Evolutionary conservation across 2,888 invertebrate species (phyloP).

Genomic region (Meteorus colon): DNA sequence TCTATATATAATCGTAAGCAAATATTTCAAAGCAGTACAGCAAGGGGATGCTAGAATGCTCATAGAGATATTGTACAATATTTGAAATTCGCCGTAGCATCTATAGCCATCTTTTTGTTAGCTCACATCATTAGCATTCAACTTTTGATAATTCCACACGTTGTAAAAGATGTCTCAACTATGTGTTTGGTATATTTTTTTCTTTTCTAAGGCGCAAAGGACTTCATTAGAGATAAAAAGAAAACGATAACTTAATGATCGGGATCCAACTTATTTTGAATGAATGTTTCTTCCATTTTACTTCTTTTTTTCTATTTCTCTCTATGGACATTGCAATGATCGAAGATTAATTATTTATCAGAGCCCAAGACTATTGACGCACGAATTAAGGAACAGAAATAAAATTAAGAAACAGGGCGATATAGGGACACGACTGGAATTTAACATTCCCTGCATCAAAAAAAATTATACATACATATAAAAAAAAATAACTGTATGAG

Average conservation of each 20-base stretch:
- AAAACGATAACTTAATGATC: too few species aligned
- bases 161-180: constrained; percentile 20
- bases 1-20: not conserved
- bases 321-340: too few species aligned
- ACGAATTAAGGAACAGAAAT: not conserved
- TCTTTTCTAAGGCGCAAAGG: not conserved
- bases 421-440: not conserved
- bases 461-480: not conserved
- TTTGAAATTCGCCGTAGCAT: constrained; percentile 60
- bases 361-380: too few species aligned
- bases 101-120: constrained; percentile 58
- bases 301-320: too few species aligned
- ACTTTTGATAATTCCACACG: constrained; percentile 47
- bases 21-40: not conserved
- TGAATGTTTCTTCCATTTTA: too few species aligned
- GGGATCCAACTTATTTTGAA: too few species aligned
- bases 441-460: not conserved
- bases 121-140: constrained; percentile 46
- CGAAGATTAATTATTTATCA: too few species aligned
- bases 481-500: constrained; percentile 28
- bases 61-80: constrained; percentile 27
- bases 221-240: too few species aligned
- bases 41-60: not conserved
- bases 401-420: not conserved
- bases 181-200: not conserved